A percentile compares a stretch with the other conserved stretches of the same genome.
These are phyloP conservation scores for Bombylius discolor DNA, from an alignment of 2,888 invertebrate species.

Conservation along the genomic window DNA sequence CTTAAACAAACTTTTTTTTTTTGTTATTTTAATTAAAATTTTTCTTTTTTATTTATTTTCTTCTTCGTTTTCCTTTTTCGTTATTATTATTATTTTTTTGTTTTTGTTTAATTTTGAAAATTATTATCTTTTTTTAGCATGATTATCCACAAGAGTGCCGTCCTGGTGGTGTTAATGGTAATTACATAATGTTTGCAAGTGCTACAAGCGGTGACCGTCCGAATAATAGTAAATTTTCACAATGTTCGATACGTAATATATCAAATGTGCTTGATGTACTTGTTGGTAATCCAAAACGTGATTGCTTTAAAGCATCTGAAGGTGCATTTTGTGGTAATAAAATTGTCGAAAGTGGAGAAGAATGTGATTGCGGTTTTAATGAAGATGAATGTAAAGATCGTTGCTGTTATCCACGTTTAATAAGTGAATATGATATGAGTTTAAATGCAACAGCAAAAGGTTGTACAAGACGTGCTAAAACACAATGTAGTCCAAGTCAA, in stretches of 20 bases:
- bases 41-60: background rate
- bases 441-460: conserved; percentile 60
- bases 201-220: conserved; percentile 96
- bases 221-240: conserved; percentile 95
- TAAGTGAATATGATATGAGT: conserved; percentile 54
- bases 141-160: conserved; percentile 85
- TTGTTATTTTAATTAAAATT: background rate
- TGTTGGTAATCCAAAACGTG: conserved; percentile 76
- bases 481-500: conserved; percentile 83
- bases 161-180: conserved; percentile 83
- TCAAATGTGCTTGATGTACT: conserved; percentile 88
- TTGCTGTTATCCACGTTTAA: conserved; percentile 84
- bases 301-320: conserved; percentile 83
- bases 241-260: conserved; percentile 89
- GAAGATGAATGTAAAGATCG: conserved; percentile 80
- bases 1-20: too few relatives aligned
- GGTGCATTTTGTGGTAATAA: conserved; percentile 99
- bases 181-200: conserved; percentile 99
- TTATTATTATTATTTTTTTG: background rate
- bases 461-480: conserved; percentile 62
- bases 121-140: conserved; percentile 48
- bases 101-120: too few relatives aligned
- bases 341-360: conserved; percentile 93
- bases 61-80: background rate
- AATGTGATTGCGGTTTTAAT: conserved; percentile 95